Conservation (phyloP, 2,888 invertebrate genomes). For the Aleiodes leptofemur region DNA sequence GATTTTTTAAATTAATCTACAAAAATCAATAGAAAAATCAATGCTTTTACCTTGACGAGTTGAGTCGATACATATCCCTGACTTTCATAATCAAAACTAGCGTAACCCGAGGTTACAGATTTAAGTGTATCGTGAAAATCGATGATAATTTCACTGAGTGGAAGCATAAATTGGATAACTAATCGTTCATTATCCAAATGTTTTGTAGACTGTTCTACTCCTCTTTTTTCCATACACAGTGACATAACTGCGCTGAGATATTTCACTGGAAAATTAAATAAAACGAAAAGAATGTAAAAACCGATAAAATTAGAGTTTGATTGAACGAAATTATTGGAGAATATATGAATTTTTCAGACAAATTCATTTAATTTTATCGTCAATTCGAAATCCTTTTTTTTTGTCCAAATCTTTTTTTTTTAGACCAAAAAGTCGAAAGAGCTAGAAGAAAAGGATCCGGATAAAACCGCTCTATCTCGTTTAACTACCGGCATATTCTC, state of each 20-base stretch:
- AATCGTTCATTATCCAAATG: slow-evolving; percentile 90
- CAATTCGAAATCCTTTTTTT: too few species aligned
- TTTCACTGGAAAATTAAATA: slow-evolving; percentile 74
- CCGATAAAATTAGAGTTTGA: not conserved
- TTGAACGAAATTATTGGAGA: not conserved
- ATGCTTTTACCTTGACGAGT: slow-evolving; percentile 83
- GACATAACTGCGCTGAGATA: slow-evolving; percentile 84
- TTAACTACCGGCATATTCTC: not conserved
- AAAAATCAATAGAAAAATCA: not conserved
- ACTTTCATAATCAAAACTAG: slow-evolving; percentile 95
- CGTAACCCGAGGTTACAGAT: slow-evolving; percentile 94
- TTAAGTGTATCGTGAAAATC: slow-evolving; percentile 97
- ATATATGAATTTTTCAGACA: too few species aligned
- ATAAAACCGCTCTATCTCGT: too few species aligned
- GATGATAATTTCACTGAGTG: slow-evolving; percentile 93
- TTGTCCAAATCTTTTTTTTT: too few species aligned
- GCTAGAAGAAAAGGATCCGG: too few species aligned
- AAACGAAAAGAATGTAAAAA: slow-evolving; percentile 7
- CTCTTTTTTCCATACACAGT: slow-evolving; percentile 86
- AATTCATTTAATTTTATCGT: too few species aligned
- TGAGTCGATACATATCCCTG: slow-evolving; percentile 87
- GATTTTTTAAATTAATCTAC: not conserved
- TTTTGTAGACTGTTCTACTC: slow-evolving; percentile 81
- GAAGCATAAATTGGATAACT: slow-evolving; percentile 89
- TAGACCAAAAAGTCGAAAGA: too few species aligned